Evolutionary conservation across 2,888 invertebrate species (phyloP).

Genomic region (Nemotelus pantherinus): DNA sequence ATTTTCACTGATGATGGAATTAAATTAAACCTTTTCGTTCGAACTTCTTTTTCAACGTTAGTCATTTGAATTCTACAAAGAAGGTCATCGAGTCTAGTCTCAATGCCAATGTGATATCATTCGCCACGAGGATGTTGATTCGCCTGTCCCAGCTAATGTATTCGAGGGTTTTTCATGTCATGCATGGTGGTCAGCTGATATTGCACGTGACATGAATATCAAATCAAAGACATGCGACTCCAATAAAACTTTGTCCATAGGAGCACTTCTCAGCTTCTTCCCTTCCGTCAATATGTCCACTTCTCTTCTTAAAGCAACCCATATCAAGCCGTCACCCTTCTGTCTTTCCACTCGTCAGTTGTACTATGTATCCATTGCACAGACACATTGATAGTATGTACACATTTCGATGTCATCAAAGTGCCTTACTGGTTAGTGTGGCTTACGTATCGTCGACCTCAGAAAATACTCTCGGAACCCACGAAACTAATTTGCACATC

Average conservation of each 20-base stretch:
- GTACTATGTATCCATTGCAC: background rate
- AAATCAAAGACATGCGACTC: conserved; percentile 43
- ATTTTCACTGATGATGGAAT: conserved; percentile 47
- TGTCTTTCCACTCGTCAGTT: background rate
- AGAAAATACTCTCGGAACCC: conserved; percentile 20
- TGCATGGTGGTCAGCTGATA: conserved; percentile 49
- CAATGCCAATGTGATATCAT: background rate
- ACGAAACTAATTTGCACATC: conserved; percentile 51
- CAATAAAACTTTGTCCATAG: conserved; percentile 34
- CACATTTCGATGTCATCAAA: conserved; percentile 24
- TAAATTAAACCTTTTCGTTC: conserved; percentile 46
- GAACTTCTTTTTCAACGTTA: conserved; percentile 7
- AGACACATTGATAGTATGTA: conserved; percentile 5
- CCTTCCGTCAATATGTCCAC: background rate
- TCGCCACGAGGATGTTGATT: background rate
- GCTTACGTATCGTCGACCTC: conserved; percentile 37
- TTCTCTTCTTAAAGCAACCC: too few species aligned
- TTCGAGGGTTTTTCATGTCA: conserved; percentile 13
- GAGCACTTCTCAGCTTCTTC: background rate
- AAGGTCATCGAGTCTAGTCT: background rate
- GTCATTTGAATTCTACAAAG: background rate
- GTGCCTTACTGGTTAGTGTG: conserved; percentile 35
- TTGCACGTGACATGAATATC: conserved; percentile 49
- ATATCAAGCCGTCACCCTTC: background rate
- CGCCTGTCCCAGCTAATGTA: conserved; percentile 1